Evolutionary conservation across 2,888 invertebrate genomes (phyloP).

Genomic region (Drosophila phalerata): DNA sequence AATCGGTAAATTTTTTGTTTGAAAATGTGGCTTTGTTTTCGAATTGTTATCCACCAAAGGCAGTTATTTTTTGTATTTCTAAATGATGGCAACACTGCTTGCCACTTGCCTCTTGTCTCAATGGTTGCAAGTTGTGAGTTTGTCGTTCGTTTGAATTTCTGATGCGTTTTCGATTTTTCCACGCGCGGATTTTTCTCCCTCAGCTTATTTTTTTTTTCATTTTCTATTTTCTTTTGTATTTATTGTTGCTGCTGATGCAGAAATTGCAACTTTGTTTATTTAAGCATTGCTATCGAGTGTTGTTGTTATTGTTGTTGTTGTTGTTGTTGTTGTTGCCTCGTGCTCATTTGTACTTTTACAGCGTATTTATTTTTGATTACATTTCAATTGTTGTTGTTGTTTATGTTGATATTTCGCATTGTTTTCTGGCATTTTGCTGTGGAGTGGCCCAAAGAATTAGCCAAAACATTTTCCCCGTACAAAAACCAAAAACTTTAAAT

Average conservation of each 20-base stretch:
- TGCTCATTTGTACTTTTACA: slow-evolving; percentile 48
- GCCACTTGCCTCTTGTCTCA: slow-evolving; percentile 34
- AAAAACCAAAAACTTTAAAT: slow-evolving; percentile 12
- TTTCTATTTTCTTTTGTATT: slow-evolving; percentile 63
- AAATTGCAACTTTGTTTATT: slow-evolving; percentile 75
- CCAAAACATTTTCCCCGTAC: slow-evolving; percentile 41
- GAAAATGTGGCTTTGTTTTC: not conserved
- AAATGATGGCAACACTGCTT: not conserved
- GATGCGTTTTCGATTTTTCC: slow-evolving; percentile 77
- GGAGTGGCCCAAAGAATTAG: slow-evolving; percentile 51
- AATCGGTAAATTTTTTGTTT: too few relatives aligned
- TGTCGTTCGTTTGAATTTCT: slow-evolving; percentile 64
- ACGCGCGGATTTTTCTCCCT: slow-evolving; percentile 31
- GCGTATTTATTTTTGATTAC: slow-evolving; percentile 76
- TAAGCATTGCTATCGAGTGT: slow-evolving; percentile 44
- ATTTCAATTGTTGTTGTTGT: slow-evolving; percentile 49
- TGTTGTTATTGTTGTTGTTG: slow-evolving; percentile 25
- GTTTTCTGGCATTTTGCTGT: slow-evolving; percentile 35
- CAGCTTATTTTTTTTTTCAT: slow-evolving; percentile 25
- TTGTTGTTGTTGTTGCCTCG: slow-evolving; percentile 2
- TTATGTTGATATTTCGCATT: slow-evolving; percentile 26
- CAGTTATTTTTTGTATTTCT: not conserved
- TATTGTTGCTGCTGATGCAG: slow-evolving; percentile 49
- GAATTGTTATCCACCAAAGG: not conserved
- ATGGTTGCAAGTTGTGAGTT: slow-evolving; percentile 24